These are phyloP conservation scores for Piezodorus guildinii DNA, from an alignment of 1,140 invertebrate genomes.

Conservation along the genomic window DNA sequence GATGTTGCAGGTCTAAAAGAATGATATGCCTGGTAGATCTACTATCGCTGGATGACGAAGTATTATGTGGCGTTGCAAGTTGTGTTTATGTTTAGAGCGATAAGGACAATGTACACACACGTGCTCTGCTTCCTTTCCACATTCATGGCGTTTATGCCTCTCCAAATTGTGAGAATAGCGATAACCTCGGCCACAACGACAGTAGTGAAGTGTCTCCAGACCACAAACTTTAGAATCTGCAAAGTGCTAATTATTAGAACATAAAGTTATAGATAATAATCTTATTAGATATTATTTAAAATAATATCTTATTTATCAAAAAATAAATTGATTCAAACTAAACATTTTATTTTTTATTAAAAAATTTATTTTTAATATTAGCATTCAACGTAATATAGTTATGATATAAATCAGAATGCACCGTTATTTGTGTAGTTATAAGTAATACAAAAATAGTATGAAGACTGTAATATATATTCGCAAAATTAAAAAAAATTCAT, in stretches of 20 bases:
- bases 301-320: too few relatives aligned
- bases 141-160: slow-evolving; percentile 41
- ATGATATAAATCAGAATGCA: too few relatives aligned
- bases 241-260: slow-evolving; percentile 1
- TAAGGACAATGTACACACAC: slow-evolving; percentile 31
- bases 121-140: slow-evolving; percentile 39
- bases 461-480: too few relatives aligned
- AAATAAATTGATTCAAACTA: too few relatives aligned
- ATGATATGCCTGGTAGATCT: not conserved
- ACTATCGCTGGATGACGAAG: slow-evolving; percentile 4
- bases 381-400: too few relatives aligned
- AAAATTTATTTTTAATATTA: too few relatives aligned
- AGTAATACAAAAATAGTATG: too few relatives aligned
- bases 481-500: too few relatives aligned
- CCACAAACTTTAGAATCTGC: not conserved
- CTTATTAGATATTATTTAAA: too few relatives aligned
- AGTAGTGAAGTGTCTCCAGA: slow-evolving; percentile 4
- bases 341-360: too few relatives aligned
- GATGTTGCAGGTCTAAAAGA: not conserved
- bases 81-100: slow-evolving; percentile 21
- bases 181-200: slow-evolving; percentile 40
- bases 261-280: too few relatives aligned
- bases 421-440: too few relatives aligned
- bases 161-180: slow-evolving; percentile 40
- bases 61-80: slow-evolving; percentile 18